Evolutionary conservation across 2,113 vertebrate genomes (phyloP).

Genomic region (Columba janthina): DNA sequence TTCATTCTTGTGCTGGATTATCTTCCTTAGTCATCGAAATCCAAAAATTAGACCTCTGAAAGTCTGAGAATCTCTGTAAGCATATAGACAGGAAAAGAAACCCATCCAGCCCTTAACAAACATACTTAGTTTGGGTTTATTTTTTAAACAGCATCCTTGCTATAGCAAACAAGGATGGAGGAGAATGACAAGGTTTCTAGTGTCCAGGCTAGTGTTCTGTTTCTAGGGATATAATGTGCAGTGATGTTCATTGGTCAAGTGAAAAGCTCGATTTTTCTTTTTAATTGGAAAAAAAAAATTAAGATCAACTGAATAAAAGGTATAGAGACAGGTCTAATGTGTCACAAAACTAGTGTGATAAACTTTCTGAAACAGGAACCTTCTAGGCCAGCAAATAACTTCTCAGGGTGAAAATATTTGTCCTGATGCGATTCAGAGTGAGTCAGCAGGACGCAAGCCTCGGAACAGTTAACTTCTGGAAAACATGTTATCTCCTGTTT

Average conservation of each 20-base stretch:
- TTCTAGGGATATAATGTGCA: not conserved
- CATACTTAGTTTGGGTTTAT: not conserved
- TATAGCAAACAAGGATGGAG: not conserved
- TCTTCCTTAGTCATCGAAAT: not conserved
- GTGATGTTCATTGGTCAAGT: not conserved
- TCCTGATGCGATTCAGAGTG: slow-evolving; percentile 35
- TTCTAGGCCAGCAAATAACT: slow-evolving; percentile 37
- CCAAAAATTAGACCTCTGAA: not conserved
- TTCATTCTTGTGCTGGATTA: not conserved
- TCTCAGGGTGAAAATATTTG: slow-evolving; percentile 47
- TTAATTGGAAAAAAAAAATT: not conserved
- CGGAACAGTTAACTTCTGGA: slow-evolving; percentile 15
- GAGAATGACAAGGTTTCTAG: not conserved
- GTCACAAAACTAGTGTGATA: not conserved
- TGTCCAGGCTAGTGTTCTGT: not conserved
- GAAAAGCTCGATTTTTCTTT: not conserved
- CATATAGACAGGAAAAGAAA: not conserved
- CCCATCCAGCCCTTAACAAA: not conserved
- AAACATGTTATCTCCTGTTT: slow-evolving; percentile 51
- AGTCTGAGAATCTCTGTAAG: not conserved
- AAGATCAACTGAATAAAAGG: not conserved
- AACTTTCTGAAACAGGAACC: not conserved
- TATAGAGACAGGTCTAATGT: not conserved
- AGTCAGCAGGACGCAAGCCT: slow-evolving; percentile 35
- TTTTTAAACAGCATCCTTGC: not conserved